Base-by-base conservation (phyloP, 2,113 vertebrate species). In the Pipra filicauda region DNA sequence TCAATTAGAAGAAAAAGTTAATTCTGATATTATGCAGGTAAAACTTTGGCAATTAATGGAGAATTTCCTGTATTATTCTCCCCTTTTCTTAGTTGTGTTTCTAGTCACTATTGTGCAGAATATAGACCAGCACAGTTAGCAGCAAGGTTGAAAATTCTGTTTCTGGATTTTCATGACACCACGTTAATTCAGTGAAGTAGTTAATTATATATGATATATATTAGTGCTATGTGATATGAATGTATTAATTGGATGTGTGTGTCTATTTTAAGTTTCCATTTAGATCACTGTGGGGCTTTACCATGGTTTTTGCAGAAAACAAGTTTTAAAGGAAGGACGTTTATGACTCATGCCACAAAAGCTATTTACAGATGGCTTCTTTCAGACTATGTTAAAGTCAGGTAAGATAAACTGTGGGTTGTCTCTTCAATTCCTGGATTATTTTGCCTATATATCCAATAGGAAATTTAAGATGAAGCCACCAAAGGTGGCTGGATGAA, bases 271-370 rank as follows among this genome's bases (percentile, higher is more conserved):
- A 99, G 99, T 95, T 99, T 99, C 95, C 99, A 99, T 93, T 96
- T 99, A 97, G 99, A 99, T 98, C 99, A 99, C 96, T 99, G 99
- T 96, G 99, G 99, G 26, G 99, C 99, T 64, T 97, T 99, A 91
- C 99, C 99, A 8, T 99, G 99, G 99, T 99, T 99, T 97, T 98
- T 99, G 51, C 99, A 99, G 96, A 99, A 99, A 96, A 99, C 99
- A 22, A 99, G 99, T 97, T 99, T 99, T 95, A 99, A 99, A 98
- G 99, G 99, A 79, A 98, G 99, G 74, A 99, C 99, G 0, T 99
- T 99, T 87, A 99, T 99, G 99, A 99, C 99, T 35, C 99, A 99
- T 43, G 99, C 99, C 80, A 99, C 99, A n/a, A 99, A 99, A 97
- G 99, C 99, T 74, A 99, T 99, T 96, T 99, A 99, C 96, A 98